phyloP scores from a whole-genome alignment of 2,888 invertebrate species.

The Habrosyne pyritoides region DNA sequence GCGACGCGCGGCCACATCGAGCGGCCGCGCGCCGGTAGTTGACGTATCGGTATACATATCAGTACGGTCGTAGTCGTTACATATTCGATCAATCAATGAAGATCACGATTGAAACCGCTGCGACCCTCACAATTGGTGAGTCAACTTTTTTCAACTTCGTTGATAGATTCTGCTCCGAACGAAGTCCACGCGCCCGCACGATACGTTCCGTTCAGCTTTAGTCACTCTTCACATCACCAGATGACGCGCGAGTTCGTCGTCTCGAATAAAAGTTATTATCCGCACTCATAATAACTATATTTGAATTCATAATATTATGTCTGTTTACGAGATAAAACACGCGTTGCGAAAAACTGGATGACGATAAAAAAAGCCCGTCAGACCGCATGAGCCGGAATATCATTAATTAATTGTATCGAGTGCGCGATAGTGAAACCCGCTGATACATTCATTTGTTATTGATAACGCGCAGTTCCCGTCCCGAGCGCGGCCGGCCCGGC shows the following conservation, averaged over 20 bases:
- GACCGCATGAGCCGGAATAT: neutral
- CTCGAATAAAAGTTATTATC: neutral
- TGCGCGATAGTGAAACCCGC: neutral
- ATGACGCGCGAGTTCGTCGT: neutral
- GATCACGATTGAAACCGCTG: neutral
- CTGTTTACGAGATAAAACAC: neutral
- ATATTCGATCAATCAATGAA: neutral
- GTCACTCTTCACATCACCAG: neutral
- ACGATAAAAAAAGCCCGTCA: neutral
- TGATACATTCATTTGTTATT: neutral
- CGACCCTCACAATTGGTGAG: neutral
- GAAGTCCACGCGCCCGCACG: neutral
- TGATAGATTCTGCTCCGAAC: neutral
- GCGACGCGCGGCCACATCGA: no score
- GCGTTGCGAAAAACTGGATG: neutral
- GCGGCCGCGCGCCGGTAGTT: neutral
- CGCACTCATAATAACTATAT: neutral
- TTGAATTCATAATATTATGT: neutral
- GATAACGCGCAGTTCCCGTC: neutral
- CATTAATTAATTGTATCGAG: neutral
- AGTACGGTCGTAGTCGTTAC: neutral
- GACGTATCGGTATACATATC: neutral
- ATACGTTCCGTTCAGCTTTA: neutral
- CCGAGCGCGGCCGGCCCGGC: neutral
- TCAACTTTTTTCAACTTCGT: conserved; percentile 4